Base-by-base conservation (phyloP, 2,888 invertebrate genomes). In the Noctua janthina region DNA sequence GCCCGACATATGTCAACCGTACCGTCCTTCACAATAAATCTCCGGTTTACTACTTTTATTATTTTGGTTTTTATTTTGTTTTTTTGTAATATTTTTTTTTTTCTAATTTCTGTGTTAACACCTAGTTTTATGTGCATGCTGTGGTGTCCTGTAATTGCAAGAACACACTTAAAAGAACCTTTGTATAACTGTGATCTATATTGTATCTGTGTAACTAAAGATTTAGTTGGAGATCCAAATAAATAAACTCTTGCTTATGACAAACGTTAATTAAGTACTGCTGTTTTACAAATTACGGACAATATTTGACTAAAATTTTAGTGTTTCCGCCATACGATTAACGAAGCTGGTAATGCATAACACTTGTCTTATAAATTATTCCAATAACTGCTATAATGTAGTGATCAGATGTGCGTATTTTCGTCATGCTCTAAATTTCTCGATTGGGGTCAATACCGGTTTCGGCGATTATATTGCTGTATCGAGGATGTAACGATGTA, bases 401-500 rank as follows among this genome's bases (percentile, higher is more conserved):
- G 76, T 86, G 88, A 89, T 89, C 87, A 88, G 74, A 85, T 88
- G 89, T 89, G 82, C 74, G 86, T 85, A 89, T 90, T 92, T 88
- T 92, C 92, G 94, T 93, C 94, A 94, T 93, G 96, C 94, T 96
- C 95, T 89, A 94, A 92, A 94, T 96, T 94, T 92, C 88, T 86
- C 89, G 92, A 96, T 94, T 92, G 93, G 91, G 96, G 96, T 95
- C 96, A 95, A 95, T 94, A 96, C 92, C 94, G 92, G 91, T 91
- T 92, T 91, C 89, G 89, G 88, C 89, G 90, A 89, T 92, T 92
- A 92, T 90, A 51, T 54, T 75, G 74, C 81, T 86, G 85, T 88
- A 90, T 85, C 79, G 87, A 89, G 82, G 85, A 86, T 86, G 72
- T 82, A 73, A 77, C 83, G 83, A 85, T 85, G 79, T 84, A 74